Conservation (phyloP, 2,888 invertebrate species). For the Sclerodermus sp. region DNA sequence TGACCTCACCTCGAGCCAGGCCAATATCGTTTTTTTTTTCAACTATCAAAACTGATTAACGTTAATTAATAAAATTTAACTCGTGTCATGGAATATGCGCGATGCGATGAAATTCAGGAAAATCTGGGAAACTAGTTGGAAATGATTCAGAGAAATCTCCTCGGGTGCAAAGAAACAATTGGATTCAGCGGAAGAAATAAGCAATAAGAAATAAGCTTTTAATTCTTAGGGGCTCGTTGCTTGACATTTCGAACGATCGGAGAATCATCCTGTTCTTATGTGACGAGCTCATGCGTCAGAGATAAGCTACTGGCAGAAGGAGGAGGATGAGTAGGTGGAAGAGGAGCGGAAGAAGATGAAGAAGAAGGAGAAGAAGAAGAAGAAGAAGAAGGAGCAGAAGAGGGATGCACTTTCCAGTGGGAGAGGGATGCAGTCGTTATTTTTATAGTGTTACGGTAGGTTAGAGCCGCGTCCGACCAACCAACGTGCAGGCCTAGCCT, state of each 20-base stretch:
- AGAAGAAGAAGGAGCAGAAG: conserved; percentile 22
- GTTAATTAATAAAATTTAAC: too few species aligned
- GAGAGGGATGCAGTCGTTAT: conserved; percentile 43
- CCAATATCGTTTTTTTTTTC: background rate
- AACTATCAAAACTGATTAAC: too few species aligned
- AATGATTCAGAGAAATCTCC: too few species aligned
- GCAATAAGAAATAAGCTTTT: background rate
- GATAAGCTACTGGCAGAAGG: conserved; percentile 21
- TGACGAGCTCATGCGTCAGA: conserved; percentile 4
- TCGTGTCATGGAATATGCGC: too few species aligned
- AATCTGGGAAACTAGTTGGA: too few species aligned
- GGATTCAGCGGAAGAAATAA: too few species aligned
- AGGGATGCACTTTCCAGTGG: conserved; percentile 8
- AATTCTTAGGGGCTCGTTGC: too few species aligned
- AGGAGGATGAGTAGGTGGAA: conserved; percentile 23
- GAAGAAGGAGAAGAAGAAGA: conserved; percentile 16
- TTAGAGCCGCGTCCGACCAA: conserved; percentile 45
- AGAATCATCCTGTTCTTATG: background rate
- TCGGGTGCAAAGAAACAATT: too few species aligned
- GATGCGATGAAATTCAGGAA: too few species aligned
- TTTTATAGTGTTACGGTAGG: conserved; percentile 55
- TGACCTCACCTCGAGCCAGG: background rate
- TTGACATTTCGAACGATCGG: too few species aligned
- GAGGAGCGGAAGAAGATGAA: conserved; percentile 5
- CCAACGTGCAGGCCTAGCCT: conserved; percentile 44